Base-by-base conservation (phyloP, 2,888 invertebrate genomes). In the Biston stratarius region DNA sequence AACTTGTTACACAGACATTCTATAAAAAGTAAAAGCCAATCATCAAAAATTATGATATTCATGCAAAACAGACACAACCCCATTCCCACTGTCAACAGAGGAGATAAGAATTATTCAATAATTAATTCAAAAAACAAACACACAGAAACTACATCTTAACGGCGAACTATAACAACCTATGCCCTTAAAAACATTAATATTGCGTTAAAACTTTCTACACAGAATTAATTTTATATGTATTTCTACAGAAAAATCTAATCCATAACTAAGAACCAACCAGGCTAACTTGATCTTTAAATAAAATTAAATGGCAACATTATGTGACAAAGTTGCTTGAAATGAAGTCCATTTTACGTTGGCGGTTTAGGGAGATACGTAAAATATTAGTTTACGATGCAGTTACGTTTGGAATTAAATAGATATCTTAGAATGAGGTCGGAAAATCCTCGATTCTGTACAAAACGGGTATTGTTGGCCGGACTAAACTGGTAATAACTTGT, bases 111-210 rank as follows among this genome's bases (percentile, higher is more conserved):
- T 67, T 62, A 61, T 59, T 49, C 53, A 58, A 40, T 73, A 73
- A 71, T 73, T 65, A 58, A 70, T 79, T 78, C 75, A 69, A 61
- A 52, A 70, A 72, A 78, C 79, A 79, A 80, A 80, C 78, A 80
- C 76, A 79, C 71, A 79, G 73, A 73, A 73, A 70, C 47, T 15
- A 14, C 61, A 58, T 44, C 42, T 63, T 62, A 71, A 69, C 69
- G 65, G 42, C 69, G 64, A 71, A 61, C 62, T 71, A 71, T 65
- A 49, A 24, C 74, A 75, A 83, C 83, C 83, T 83, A 53, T 79
- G 75, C 74, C 75, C 83, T 77, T 75, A 71, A 73, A 62, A 71
- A 69, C 73, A 82, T 82, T 77, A 80, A 82, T 82, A 74, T 75
- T 65, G 55, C 52, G 56, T 65, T 55, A 69, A 55, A 77, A 82